Evolutionary conservation across 2,888 invertebrate genomes (phyloP), one percentile per base, ranked within the genome.

Genomic region (Ophraella communa): DNA sequence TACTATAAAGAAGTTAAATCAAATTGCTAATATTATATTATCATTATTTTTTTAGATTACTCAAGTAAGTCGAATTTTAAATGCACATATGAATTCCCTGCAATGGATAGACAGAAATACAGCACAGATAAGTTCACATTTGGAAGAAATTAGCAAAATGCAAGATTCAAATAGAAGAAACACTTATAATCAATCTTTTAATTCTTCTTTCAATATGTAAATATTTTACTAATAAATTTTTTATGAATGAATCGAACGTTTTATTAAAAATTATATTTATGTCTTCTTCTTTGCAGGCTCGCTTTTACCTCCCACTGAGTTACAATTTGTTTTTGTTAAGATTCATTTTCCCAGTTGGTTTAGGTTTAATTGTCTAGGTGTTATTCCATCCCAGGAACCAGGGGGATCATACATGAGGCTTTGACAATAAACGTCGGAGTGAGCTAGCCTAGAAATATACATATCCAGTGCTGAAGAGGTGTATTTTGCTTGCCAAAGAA

Each of bases 71-170:
- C 92, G 94, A 71, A 96, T 98, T 69, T 84, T 98, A 3, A 97
- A 96, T 83, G 95, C 96, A 0, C 98, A 98, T 79, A 96, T 96
- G 92, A 95, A 95, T 51, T 95, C 96, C 0, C 85, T 98, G 78
- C 95, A 96, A 74, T 97, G 96, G 96, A 89, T 98, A 44, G 96
- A 97, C 79, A 89, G 91, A 69, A 92, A 93, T 60, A 91, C 94
- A 3, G 87, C 89, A 0, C 86, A 90, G 67, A 89, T 96, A 35
- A 88, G 89, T 18, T 88, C 89, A 21, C 91, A 92, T 74, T 85
- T 95, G 53, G 94, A 95, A 75, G 92, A 94, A 60, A 87, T 96
- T 23, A 88, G 91, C 20, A 91, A 92, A 67, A 89, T 94, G 74
- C 91, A 92, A 76, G 92, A 92, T 67, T 87, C 88, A 0, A 87